Conservation (phyloP, 1,140 invertebrate genomes). For the Neodiprion virginianus region DNA sequence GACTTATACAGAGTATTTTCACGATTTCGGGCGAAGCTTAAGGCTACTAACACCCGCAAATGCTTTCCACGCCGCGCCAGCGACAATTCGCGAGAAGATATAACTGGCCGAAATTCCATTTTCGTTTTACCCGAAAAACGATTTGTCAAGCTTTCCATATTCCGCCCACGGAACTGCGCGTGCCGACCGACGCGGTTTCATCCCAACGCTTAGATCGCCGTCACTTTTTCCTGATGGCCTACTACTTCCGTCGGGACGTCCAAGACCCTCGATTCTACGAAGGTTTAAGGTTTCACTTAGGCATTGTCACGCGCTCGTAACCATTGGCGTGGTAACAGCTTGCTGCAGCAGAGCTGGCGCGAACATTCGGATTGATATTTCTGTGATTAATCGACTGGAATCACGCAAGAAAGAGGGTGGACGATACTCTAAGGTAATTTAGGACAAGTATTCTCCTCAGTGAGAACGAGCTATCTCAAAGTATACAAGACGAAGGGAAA, state of each 20-base stretch:
- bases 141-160: background rate
- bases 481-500: too few species aligned
- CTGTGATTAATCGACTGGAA: background rate
- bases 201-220: background rate
- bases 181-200: too few species aligned
- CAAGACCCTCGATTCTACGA: background rate
- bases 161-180: background rate
- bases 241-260: too few species aligned
- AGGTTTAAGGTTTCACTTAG: background rate
- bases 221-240: background rate
- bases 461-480: too few species aligned
- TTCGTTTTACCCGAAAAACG: background rate
- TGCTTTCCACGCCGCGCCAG: too few species aligned
- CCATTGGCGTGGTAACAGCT: too few species aligned
- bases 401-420: background rate
- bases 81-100: background rate
- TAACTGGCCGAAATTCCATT: background rate
- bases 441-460: too few species aligned
- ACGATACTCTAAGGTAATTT: too few species aligned
- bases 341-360: background rate
- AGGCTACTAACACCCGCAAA: too few species aligned
- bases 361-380: background rate
- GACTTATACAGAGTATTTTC: too few species aligned
- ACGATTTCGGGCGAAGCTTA: too few species aligned
- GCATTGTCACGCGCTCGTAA: background rate